phyloP scores from a whole-genome alignment of 2,797 vertebrate species.

The Siniperca undulata region DNA sequence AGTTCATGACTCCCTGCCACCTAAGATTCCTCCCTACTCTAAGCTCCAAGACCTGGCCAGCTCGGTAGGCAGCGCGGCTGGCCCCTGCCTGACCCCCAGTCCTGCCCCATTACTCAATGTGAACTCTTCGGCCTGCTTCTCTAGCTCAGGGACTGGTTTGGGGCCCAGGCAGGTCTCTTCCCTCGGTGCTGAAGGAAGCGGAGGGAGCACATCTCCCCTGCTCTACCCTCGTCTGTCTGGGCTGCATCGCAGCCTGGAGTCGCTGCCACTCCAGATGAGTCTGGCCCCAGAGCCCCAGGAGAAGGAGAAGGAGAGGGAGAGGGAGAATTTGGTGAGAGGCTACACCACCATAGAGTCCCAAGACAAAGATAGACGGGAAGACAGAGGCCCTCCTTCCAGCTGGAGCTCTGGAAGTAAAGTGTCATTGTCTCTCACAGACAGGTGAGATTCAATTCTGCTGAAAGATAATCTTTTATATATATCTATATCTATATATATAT shows the following conservation, averaged over 20 bases:
- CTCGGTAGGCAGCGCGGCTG: slow-evolving; percentile 62
- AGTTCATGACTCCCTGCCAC: slow-evolving; percentile 77
- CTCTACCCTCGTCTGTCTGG: slow-evolving; percentile 93
- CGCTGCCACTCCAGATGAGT: slow-evolving; percentile 93
- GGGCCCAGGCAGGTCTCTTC: slow-evolving; percentile 80
- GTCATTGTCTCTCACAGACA: slow-evolving; percentile 86
- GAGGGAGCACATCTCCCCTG: slow-evolving; percentile 80
- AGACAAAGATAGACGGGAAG: slow-evolving; percentile 78
- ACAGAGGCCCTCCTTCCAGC: slow-evolving; percentile 82
- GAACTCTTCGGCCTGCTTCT: slow-evolving; percentile 94
- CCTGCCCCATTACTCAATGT: slow-evolving; percentile 95
- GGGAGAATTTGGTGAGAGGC: slow-evolving; percentile 68
- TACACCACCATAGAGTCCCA: slow-evolving; percentile 71
- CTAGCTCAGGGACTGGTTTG: slow-evolving; percentile 87
- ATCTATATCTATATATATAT: too few relatives aligned
- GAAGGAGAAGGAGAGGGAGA: slow-evolving; percentile 79
- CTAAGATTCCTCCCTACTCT: slow-evolving; percentile 84
- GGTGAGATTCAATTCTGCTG: slow-evolving; percentile 78
- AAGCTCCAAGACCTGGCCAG: slow-evolving; percentile 89
- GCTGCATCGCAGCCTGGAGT: slow-evolving; percentile 96
- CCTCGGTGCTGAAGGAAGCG: slow-evolving; percentile 70
- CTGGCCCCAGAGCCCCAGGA: slow-evolving; percentile 84
- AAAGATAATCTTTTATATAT: background rate
- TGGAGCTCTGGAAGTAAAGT: slow-evolving; percentile 90
- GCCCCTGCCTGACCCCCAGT: slow-evolving; percentile 91